phyloP scores from a whole-genome alignment of 2,888 invertebrate genomes.

The Cyclophora punctaria region DNA sequence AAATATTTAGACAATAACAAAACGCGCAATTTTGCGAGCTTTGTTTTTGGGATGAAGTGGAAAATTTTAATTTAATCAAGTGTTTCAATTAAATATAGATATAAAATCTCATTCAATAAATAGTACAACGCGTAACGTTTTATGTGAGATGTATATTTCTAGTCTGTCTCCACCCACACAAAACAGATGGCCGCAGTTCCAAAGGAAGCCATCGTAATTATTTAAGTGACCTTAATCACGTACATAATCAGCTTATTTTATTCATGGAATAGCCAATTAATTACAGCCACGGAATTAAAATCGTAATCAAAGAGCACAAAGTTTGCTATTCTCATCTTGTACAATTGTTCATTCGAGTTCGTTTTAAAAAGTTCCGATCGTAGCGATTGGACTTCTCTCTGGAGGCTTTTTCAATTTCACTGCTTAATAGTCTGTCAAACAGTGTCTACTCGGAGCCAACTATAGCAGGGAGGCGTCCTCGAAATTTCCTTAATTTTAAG shows the following conservation, averaged over 20 bases:
- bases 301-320: constrained; percentile 18
- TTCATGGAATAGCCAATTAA: no score
- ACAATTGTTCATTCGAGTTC: constrained; percentile 12
- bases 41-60: no score
- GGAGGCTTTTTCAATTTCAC: constrained; percentile 18
- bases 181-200: constrained; percentile 1
- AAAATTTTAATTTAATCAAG: no score
- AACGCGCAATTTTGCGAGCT: no score
- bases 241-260: no score
- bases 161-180: neutral
- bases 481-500: constrained; percentile 24
- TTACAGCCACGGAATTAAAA: constrained; percentile 8
- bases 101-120: no score
- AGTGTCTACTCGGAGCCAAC: constrained; percentile 17
- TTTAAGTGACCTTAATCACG: no score
- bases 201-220: no score
- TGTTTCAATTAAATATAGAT: no score
- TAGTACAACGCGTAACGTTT: no score
- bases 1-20: no score
- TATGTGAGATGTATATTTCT: no score
- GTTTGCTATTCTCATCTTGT: constrained; percentile 14
- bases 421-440: constrained; percentile 21
- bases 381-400: constrained; percentile 6
- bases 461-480: constrained; percentile 22
- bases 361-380: constrained; percentile 16